These are phyloP conservation scores for Elymnias hypermnestra DNA, from an alignment of 1,140 invertebrate genomes.

Conservation along the genomic window DNA sequence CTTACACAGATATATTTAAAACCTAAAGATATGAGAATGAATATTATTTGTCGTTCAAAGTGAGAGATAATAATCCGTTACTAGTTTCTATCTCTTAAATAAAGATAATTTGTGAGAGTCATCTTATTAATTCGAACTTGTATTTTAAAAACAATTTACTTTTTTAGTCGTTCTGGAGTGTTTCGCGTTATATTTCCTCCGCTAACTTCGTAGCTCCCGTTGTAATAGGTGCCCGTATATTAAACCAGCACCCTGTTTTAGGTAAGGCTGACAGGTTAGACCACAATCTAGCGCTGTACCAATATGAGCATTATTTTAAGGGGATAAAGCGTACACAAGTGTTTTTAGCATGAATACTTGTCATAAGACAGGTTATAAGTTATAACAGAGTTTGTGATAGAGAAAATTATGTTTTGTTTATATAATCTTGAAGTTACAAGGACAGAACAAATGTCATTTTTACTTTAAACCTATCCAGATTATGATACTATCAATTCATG, in stretches of 20 bases:
- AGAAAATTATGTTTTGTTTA: slow-evolving; percentile 1
- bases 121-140: too few relatives aligned
- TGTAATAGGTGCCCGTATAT: slow-evolving; percentile 37
- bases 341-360: neutral
- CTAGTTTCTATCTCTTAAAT: too few relatives aligned
- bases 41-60: too few relatives aligned
- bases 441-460: too few relatives aligned
- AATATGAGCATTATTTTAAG: slow-evolving; percentile 8
- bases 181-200: neutral
- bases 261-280: slow-evolving; percentile 20
- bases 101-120: too few relatives aligned
- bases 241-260: slow-evolving; percentile 29
- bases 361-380: slow-evolving; percentile 9
- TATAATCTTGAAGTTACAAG: too few relatives aligned
- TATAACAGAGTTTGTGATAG: slow-evolving; percentile 1
- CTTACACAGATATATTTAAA: too few relatives aligned
- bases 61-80: too few relatives aligned
- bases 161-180: neutral
- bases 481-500: too few relatives aligned
- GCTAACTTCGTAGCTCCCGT: neutral
- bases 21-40: too few relatives aligned
- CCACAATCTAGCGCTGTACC: slow-evolving; percentile 5
- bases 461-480: too few relatives aligned
- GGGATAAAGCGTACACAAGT: slow-evolving; percentile 3
- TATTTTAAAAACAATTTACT: too few relatives aligned